Conservation (phyloP, 2,113 vertebrate species). For the Eudyptes chrysolophus region DNA sequence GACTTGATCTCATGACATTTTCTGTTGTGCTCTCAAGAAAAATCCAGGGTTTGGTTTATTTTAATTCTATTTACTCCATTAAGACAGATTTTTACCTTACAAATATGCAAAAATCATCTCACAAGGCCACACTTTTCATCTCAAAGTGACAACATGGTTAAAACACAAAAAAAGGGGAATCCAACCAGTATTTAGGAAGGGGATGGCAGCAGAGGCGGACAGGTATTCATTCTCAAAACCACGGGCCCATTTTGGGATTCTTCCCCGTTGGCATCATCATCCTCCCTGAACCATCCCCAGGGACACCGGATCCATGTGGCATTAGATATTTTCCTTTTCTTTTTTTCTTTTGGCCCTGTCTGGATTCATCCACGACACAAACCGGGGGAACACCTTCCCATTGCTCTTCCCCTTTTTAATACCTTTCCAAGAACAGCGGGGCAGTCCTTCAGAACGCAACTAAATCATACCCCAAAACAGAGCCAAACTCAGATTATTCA, state of each 20-base stretch:
- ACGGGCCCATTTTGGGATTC: not conserved
- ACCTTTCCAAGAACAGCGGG: not conserved
- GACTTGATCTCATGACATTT: not conserved
- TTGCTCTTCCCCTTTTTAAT: not conserved
- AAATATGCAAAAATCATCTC: not conserved
- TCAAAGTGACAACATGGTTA: not conserved
- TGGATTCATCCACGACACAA: not conserved
- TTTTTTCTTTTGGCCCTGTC: not conserved
- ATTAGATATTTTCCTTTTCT: not conserved
- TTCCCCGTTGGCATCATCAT: not conserved
- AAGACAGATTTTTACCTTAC: not conserved
- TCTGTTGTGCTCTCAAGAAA: not conserved
- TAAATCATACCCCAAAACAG: not conserved
- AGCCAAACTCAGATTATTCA: not conserved
- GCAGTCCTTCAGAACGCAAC: not conserved
- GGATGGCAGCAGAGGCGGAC: not conserved
- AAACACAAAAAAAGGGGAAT: not conserved
- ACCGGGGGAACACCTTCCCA: not conserved
- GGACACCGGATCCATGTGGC: rapidly evolving
- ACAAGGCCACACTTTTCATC: not conserved
- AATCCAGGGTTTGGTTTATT: not conserved
- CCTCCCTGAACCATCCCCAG: not conserved
- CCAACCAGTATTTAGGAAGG: not conserved
- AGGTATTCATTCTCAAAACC: not conserved
- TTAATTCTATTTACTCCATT: not conserved